Base-by-base conservation (phyloP, 2,888 invertebrate species). In the Hydropsyche betteni region DNA sequence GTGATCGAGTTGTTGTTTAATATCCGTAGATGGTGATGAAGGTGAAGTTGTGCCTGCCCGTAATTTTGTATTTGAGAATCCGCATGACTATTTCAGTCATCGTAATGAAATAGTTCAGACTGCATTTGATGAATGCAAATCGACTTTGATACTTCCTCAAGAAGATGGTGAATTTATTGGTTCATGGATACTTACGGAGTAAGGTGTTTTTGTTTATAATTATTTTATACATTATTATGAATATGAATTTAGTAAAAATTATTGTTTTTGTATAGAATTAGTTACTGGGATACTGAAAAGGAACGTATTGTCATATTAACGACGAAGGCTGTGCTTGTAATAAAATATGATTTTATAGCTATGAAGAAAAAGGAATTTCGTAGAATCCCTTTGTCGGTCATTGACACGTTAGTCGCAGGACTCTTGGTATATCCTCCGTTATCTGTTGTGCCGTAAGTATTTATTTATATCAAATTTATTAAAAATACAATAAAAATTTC, bases 331-430 rank as follows among this genome's bases (percentile, higher is more conserved):
- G 85, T 96, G 38, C 88, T 94, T 81, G 89, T 92, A 6, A 89
- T 94, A 76, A 94, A 94, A 83, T 96, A 94, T 84, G 95, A 96
- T 85, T 95, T 96, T 83, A 95, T 96, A 81, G 93, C 93, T 0
- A 87, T 93, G 83, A 91, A 91, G 81, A 89, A 92, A 79, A 84
- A 93, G 75, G 93, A 93, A 78, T 91, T 90, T 81, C 90, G 90
- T 81, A 90, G 92, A 83, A 87, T 94, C 0, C 88, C 89, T 75
- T 84, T 95, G 74, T 88, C 90, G 77, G 88, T 91, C 44, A 84
- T 95, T 78, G 93, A 94, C 81, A 91, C 91, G 5, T 85, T 95
- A 61, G 88, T 92, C 0, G 88, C 91, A 76, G 95, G 95, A 1
- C 93, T 94, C 82, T 84, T 96, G 75, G 89, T 91, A n/a, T 96